phyloP scores from a whole-genome alignment of 2,888 invertebrate genomes.

The Zonitis immaculata region DNA sequence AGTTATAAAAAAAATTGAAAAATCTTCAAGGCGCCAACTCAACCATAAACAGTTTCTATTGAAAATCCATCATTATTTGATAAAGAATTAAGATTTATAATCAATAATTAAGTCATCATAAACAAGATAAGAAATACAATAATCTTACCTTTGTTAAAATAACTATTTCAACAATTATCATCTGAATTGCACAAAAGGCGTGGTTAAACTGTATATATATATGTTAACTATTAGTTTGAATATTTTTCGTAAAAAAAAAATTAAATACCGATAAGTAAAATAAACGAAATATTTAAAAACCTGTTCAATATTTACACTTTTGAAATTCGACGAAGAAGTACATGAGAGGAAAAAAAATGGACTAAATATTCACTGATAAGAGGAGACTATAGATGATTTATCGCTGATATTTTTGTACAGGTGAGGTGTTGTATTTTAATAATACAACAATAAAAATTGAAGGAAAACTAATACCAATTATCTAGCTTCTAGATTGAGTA shows the following conservation, averaged over 20 bases:
- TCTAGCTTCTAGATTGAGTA: too few species aligned
- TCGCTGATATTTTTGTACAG: neutral
- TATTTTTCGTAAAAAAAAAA: neutral
- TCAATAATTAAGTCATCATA: too few species aligned
- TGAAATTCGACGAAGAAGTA: neutral
- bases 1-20: too few species aligned
- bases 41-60: constrained; percentile 9
- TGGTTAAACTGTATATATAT: constrained; percentile 17
- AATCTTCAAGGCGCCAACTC: constrained; percentile 17
- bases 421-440: neutral
- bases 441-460: too few species aligned
- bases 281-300: constrained; percentile 22
- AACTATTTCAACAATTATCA: constrained; percentile 14
- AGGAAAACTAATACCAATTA: too few species aligned
- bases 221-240: constrained; percentile 7
- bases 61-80: too few species aligned
- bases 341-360: neutral
- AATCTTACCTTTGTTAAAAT: constrained; percentile 15
- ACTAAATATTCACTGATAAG: neutral
- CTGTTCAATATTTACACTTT: constrained; percentile 22
- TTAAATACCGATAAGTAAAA: constrained; percentile 23
- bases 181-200: constrained; percentile 18
- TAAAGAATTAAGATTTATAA: too few species aligned
- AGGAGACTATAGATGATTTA: neutral
- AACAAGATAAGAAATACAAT: constrained; percentile 4